Evolutionary conservation across 2,113 vertebrate genomes (phyloP).

Genomic region (Loxodonta africana): DNA sequence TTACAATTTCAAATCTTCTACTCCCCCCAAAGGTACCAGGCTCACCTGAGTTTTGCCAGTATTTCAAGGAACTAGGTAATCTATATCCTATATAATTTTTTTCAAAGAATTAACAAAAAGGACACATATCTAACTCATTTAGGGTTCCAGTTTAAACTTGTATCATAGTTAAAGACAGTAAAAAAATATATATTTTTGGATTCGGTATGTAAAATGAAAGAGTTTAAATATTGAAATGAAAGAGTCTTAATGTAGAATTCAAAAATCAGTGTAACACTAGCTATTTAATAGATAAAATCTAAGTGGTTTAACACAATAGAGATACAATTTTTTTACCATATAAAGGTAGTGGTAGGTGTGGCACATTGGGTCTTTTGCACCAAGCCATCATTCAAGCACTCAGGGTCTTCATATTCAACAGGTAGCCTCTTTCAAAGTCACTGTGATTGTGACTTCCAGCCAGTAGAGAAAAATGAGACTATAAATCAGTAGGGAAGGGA

Average conservation of each 20-base stretch:
- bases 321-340: background rate
- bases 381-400: background rate
- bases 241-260: background rate
- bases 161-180: background rate
- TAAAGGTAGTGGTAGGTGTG: background rate
- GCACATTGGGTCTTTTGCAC: background rate
- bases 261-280: background rate
- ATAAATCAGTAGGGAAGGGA: background rate
- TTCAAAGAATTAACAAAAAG: background rate
- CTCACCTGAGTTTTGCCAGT: background rate
- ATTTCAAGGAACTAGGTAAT: background rate
- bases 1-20: background rate
- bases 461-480: background rate
- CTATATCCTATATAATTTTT: background rate
- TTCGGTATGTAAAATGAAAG: conserved; percentile 1
- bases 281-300: background rate
- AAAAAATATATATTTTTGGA: background rate
- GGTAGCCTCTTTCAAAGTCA: background rate
- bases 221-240: background rate
- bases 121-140: background rate
- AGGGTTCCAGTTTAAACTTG: background rate
- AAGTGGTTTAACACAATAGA: background rate
- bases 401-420: background rate
- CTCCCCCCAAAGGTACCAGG: background rate
- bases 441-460: background rate